Percentiles rank a stretch among this genome's conserved stretches.
Evolutionary conservation across 2,888 invertebrate species (phyloP).

Genomic region (Thymelicus sylvestris): DNA sequence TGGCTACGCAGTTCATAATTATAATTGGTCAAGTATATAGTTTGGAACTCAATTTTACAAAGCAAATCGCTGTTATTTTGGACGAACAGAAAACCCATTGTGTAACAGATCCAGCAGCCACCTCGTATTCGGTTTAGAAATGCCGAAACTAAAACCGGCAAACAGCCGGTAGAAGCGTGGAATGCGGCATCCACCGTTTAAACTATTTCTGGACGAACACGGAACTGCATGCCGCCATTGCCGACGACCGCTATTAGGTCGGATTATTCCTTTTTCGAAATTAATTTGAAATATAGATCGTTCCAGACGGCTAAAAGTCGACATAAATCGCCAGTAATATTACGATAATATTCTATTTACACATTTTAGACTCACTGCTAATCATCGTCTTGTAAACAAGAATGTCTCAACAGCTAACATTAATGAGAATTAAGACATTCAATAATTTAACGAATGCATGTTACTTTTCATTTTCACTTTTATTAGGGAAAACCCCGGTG

Average conservation of each 20-base stretch:
- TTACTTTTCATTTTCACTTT: no score
- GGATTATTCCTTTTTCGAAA: conserved; percentile 52
- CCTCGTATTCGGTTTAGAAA: conserved; percentile 47
- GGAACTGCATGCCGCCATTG: conserved; percentile 56
- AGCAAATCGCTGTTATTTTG: not conserved
- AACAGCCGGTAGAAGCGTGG: conserved; percentile 57
- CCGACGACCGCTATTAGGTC: conserved; percentile 41
- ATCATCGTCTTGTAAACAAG: conserved; percentile 4
- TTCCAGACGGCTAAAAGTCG: conserved; percentile 12
- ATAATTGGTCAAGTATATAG: not conserved
- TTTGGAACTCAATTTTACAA: not conserved
- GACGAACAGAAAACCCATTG: not conserved
- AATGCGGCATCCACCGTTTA: conserved; percentile 62
- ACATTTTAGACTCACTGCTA: not conserved
- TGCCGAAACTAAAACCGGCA: conserved; percentile 56
- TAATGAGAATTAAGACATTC: no score
- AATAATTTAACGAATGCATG: no score
- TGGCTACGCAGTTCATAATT: no score
- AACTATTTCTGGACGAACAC: conserved; percentile 71
- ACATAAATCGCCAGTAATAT: conserved; percentile 16
- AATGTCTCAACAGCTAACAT: not conserved
- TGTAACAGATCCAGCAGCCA: conserved; percentile 15
- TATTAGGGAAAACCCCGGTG: no score
- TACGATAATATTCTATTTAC: not conserved
- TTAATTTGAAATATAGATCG: conserved; percentile 36